These are phyloP conservation scores for Drosophila bipectinata DNA, from an alignment of 1,140 invertebrate species.

Conservation along the genomic window DNA sequence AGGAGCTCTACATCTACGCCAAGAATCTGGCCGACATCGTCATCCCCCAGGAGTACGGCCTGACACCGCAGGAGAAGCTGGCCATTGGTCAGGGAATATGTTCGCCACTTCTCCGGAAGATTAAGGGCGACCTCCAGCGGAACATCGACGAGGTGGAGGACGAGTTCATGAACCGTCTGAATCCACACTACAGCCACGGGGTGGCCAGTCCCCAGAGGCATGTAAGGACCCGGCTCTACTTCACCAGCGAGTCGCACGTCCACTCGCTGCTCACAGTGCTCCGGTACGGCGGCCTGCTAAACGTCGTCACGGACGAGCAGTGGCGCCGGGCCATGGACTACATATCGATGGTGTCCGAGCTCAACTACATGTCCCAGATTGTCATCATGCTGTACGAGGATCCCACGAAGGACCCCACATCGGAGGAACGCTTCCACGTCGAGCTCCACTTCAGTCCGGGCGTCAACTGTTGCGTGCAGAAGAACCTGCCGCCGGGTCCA, in stretches of 20 bases:
- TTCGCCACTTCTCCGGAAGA: slow-evolving; percentile 97
- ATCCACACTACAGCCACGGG: slow-evolving; percentile 98
- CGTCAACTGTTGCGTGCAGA: slow-evolving; percentile 97
- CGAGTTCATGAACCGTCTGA: slow-evolving; percentile 97
- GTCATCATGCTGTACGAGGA: slow-evolving; percentile 99
- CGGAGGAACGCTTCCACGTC: slow-evolving; percentile 97
- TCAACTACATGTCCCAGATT: slow-evolving; percentile 99
- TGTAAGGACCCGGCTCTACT: slow-evolving; percentile 98
- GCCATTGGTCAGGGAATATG: slow-evolving; percentile 99
- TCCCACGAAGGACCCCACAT: slow-evolving; percentile 96
- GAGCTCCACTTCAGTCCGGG: slow-evolving; percentile 99
- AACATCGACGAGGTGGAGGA: slow-evolving; percentile 95
- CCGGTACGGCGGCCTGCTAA: slow-evolving; percentile 95
- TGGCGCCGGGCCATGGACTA: slow-evolving; percentile 99
- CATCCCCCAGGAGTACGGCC: slow-evolving; percentile 99
- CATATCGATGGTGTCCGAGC: slow-evolving; percentile 97
- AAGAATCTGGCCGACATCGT: slow-evolving; percentile 99
- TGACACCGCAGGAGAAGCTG: slow-evolving; percentile 97
- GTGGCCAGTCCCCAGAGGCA: slow-evolving; percentile 98
- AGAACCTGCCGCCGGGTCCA: slow-evolving; percentile 95
- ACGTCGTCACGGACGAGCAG: slow-evolving; percentile 96
- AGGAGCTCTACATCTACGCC: slow-evolving; percentile 97
- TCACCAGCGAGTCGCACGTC: slow-evolving; percentile 99
- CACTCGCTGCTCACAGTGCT: slow-evolving; percentile 98
- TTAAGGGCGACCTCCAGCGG: slow-evolving; percentile 96